A percentile compares a stretch with the other conserved stretches of the same genome.
Conservation (phyloP, 2,888 invertebrate species). For the Atethmia centrago region DNA sequence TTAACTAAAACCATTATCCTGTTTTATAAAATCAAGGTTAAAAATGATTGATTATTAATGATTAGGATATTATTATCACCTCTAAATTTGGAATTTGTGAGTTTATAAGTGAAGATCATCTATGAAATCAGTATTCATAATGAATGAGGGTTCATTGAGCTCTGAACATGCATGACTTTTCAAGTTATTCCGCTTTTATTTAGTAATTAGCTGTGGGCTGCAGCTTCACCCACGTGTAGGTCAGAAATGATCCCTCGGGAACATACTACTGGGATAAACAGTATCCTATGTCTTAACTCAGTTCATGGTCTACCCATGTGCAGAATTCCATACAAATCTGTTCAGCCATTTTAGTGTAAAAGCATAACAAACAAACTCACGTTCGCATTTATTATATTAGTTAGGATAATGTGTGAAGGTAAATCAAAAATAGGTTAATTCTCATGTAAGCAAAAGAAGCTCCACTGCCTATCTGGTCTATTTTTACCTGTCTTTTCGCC, state of each 20-base stretch:
- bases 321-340: too few species aligned
- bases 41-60: neutral
- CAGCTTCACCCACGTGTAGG: too few species aligned
- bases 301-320: too few species aligned
- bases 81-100: neutral
- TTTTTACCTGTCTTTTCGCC: slow-evolving; percentile 95
- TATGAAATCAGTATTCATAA: neutral
- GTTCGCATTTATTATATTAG: too few species aligned
- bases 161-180: neutral
- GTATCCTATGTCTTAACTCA: too few species aligned
- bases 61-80: neutral
- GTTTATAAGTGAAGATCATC: slow-evolving; percentile 13
- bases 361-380: too few species aligned
- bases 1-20: slow-evolving; percentile 7
- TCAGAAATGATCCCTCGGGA: too few species aligned
- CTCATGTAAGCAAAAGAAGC: neutral
- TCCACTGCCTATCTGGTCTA: accelerated
- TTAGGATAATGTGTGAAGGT: neutral
- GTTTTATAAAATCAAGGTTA: slow-evolving; percentile 1
- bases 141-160: slow-evolving; percentile 23
- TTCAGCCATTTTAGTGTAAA: too few species aligned
- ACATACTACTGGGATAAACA: too few species aligned
- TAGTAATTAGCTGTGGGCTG: neutral
- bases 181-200: slow-evolving; percentile 70
- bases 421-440: slow-evolving; percentile 6